These are phyloP conservation scores for Muraenolepis orangiensis DNA, from an alignment of 2,797 vertebrate species.

Conservation along the genomic window DNA sequence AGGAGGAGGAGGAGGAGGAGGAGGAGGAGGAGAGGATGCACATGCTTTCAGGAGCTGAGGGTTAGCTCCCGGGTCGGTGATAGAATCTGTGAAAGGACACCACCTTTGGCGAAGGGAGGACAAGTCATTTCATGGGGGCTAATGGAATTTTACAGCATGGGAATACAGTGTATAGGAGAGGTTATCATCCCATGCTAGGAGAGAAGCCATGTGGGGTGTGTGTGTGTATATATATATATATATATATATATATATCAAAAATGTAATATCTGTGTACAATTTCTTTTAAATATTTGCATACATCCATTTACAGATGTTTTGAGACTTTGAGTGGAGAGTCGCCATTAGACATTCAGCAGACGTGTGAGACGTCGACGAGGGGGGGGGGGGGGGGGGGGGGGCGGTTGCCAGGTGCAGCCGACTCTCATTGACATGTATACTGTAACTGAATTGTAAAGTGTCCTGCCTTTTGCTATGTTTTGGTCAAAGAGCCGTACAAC, in stretches of 20 bases:
- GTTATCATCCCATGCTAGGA: conserved; percentile 55
- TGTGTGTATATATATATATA: conserved; percentile 31
- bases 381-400: too few relatives aligned
- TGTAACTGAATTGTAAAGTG: too few relatives aligned
- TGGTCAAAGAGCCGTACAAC: too few relatives aligned
- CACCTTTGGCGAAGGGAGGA: conserved; percentile 55
- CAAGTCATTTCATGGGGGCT: conserved; percentile 63
- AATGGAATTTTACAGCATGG: conserved; percentile 63
- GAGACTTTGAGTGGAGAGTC: conserved; percentile 14
- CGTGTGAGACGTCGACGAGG: conserved; percentile 11
- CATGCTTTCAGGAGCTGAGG: conserved; percentile 30
- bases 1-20: conserved; percentile 17
- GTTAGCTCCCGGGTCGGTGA: conserved; percentile 49
- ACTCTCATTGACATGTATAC: conserved; percentile 35
- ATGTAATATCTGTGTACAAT: too few relatives aligned
- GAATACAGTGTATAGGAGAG: conserved; percentile 51
- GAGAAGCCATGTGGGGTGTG: conserved; percentile 29
- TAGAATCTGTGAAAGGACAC: conserved; percentile 65
- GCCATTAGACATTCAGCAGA: conserved; percentile 16
- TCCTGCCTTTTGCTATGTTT: too few relatives aligned
- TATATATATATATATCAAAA: conserved; percentile 30
- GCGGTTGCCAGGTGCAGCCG: conserved; percentile 23
- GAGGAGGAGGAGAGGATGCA: not conserved
- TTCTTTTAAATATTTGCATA: conserved; percentile 54
- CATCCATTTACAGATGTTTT: not conserved